Base-by-base conservation (phyloP, 1,140 invertebrate species). In the Conus betulinus region DNA sequence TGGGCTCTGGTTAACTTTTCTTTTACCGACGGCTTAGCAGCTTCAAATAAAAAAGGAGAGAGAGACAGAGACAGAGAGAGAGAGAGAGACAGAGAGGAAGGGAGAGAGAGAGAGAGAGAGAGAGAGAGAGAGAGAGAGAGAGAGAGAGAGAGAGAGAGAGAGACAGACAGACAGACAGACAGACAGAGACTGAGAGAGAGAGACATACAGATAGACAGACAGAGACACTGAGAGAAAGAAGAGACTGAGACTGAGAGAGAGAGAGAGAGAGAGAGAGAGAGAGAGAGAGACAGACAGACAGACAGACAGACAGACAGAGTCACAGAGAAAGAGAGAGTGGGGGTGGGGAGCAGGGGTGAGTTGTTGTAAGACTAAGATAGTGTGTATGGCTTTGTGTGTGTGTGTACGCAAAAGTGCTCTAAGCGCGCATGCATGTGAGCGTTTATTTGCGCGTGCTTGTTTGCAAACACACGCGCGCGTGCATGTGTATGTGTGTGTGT, bases 91-190 rank as follows among this genome's bases (percentile, higher is more conserved):
- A 67, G 60, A 67, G 39, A 39, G 39, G 3, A 3, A 39, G 39
- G 3, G 39, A 39, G 39, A 39, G 39, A 39, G 39, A 39, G 60
- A 2, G 3, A 67, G 60, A 67, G 78, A 81, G 78, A 81, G 78
- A 25, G 78, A 81, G 78, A 27, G 8, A 81, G 78, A 81, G 78
- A 81, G 51, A 51, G n/a, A 51, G 78, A 81, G 78, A 51, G 51
- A 51, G 60, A 81, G 78, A 81, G 78, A 81, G 51, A 51, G 8
- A 81, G 78, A 81, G 7, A 81, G 25, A 51, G 78, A 25, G n/a
- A 81, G 51, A 27, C 8, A 81, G 51, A 81, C 8, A 81, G 78
- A 81, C 5, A 25, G 78, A 81, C 20, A 81, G 78, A 81, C 3
- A 81, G 25, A 67, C 13, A 67, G 60, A 67, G 60, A 67, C 39